A percentile compares a stretch with the other conserved stretches of the same genome.
phyloP scores from a whole-genome alignment of 2,888 invertebrate genomes.

The Morpho achilles region DNA sequence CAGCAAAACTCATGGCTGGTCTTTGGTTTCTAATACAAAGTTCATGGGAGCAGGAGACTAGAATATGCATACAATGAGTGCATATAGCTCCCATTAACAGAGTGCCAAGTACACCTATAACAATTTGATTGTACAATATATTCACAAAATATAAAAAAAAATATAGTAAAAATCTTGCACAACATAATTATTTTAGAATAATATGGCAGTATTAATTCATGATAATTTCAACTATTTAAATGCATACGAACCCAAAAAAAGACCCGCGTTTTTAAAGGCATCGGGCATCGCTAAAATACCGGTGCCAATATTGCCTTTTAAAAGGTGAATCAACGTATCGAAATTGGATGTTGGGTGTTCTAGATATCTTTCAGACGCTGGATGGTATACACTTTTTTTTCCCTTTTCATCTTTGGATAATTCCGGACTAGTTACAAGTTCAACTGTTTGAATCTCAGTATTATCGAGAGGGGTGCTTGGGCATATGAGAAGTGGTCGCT shows the following conservation, averaged over 20 bases:
- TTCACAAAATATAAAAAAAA: background rate
- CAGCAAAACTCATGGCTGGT: constrained; percentile 87
- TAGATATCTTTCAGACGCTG: constrained; percentile 82
- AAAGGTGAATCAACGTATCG: constrained; percentile 85
- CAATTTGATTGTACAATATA: background rate
- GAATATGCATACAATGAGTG: constrained; percentile 95
- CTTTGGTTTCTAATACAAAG: constrained; percentile 83
- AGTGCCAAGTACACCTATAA: constrained; percentile 86
- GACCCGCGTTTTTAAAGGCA: constrained; percentile 94
- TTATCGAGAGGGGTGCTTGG: constrained; percentile 55
- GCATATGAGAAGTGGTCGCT: constrained; percentile 82
- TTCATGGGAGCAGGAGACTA: constrained; percentile 86
- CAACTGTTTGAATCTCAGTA: constrained; percentile 54
- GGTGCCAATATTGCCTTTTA: constrained; percentile 90
- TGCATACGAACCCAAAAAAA: constrained; percentile 83
- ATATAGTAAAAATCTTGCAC: background rate
- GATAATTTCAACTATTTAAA: background rate
- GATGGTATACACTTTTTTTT: constrained; percentile 68
- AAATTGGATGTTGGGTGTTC: constrained; percentile 90
- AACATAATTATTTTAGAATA: background rate
- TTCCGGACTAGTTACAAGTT: constrained; percentile 48
- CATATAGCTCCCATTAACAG: constrained; percentile 91
- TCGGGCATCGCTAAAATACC: constrained; percentile 98
- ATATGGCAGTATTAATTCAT: background rate
- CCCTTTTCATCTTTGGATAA: constrained; percentile 46